phyloP scores from a whole-genome alignment of 2,113 vertebrate genomes.

The Prionailurus bengalensis region DNA sequence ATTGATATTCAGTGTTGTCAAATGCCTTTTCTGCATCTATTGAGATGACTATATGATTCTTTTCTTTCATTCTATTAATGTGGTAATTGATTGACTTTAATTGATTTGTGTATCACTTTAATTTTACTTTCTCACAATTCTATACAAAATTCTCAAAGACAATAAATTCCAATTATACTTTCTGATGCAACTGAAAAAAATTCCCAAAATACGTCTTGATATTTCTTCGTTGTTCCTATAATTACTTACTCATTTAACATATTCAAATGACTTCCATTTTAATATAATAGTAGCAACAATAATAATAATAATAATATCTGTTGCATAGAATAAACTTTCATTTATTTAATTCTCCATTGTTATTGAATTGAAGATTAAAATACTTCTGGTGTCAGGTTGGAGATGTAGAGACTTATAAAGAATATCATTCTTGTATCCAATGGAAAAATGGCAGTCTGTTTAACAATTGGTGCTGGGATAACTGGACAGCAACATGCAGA shows the following conservation, averaged over 20 bases:
- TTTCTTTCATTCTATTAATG: not conserved
- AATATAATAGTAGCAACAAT: not conserved
- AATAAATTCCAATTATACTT: conserved; percentile 4
- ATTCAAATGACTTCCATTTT: not conserved
- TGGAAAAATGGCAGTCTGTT: too few relatives aligned
- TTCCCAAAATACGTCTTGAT: not conserved
- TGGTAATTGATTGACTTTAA: not conserved
- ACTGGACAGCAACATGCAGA: too few relatives aligned
- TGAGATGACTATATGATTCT: not conserved
- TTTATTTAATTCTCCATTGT: not conserved
- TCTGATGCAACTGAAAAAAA: not conserved
- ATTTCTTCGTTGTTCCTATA: not conserved
- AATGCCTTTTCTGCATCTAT: not conserved
- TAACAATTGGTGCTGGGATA: too few relatives aligned
- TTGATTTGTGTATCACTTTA: not conserved
- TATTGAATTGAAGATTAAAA: conserved; percentile 9
- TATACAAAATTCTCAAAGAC: not conserved
- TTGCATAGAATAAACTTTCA: not conserved
- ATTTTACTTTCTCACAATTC: not conserved
- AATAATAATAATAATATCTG: conserved; percentile 8
- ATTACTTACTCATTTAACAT: not conserved
- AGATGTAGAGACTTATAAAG: not conserved
- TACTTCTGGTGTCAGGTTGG: not conserved
- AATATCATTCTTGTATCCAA: not conserved
- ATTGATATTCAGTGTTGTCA: not conserved